phyloP scores from a whole-genome alignment of 1,140 invertebrate species.

The Macrobrachium rosenbergii region DNA sequence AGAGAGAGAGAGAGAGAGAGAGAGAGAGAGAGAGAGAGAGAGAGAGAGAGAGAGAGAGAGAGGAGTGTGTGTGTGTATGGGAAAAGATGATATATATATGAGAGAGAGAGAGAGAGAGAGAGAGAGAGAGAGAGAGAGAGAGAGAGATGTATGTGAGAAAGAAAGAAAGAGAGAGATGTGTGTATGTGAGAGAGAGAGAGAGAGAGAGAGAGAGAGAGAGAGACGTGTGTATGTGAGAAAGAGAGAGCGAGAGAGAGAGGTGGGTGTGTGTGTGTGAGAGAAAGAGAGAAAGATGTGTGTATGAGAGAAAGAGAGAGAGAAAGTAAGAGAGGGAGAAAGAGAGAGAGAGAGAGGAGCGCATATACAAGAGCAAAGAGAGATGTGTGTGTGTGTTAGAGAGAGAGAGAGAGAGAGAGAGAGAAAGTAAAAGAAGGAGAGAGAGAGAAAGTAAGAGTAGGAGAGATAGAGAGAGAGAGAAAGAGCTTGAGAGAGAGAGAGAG shows the following conservation, averaged over 20 bases:
- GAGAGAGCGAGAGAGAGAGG: not conserved
- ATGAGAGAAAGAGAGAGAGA: too few species aligned
- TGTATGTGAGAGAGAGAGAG: not conserved
- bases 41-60: too few species aligned
- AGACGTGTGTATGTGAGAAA: not conserved
- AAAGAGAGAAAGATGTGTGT: not conserved
- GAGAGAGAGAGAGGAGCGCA: too few species aligned
- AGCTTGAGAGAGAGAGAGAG: not conserved
- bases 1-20: too few species aligned
- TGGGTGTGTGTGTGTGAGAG: too few species aligned
- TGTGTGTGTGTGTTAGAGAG: not conserved
- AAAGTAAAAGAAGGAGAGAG: too few species aligned
- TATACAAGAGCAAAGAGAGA: too few species aligned
- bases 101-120: too few species aligned
- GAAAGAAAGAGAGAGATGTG: constrained; percentile 3
- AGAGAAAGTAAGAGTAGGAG: not conserved
- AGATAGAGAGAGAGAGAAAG: not conserved
- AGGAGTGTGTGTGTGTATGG: not conserved
- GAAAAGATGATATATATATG: not conserved
- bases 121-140: too few species aligned
- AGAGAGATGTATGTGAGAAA: not conserved
- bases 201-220: not conserved
- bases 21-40: not conserved
- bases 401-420: too few species aligned
- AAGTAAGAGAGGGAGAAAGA: not conserved